Conservation (phyloP, 2,888 invertebrate species). For the Lordiphosa andalusiaca region DNA sequence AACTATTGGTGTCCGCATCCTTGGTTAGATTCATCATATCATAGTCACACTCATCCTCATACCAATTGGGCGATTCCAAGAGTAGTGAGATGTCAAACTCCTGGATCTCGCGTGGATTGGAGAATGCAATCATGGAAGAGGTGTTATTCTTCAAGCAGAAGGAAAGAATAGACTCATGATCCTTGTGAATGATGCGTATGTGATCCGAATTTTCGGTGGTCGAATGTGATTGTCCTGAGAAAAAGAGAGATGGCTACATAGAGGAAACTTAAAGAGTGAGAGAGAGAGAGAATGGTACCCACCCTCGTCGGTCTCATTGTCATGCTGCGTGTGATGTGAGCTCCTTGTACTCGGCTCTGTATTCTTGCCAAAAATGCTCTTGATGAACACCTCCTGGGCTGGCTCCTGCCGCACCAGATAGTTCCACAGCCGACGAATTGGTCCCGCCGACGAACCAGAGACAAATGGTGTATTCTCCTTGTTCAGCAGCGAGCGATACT, state of each 20-base stretch:
- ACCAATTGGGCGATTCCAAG: slow-evolving; percentile 94
- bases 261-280: not conserved
- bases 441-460: slow-evolving; percentile 86
- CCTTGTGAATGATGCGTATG: slow-evolving; percentile 98
- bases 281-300: slow-evolving; percentile 16
- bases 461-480: slow-evolving; percentile 97
- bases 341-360: slow-evolving; percentile 77
- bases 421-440: slow-evolving; percentile 92
- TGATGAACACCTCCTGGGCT: slow-evolving; percentile 96
- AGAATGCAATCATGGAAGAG: slow-evolving; percentile 91
- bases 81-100: slow-evolving; percentile 98
- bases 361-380: slow-evolving; percentile 94
- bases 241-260: not conserved
- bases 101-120: slow-evolving; percentile 97
- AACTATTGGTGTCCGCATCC: slow-evolving; percentile 84
- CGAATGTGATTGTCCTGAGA: slow-evolving; percentile 61
- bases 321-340: slow-evolving; percentile 54
- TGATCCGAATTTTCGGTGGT: slow-evolving; percentile 84
- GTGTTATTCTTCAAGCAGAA: slow-evolving; percentile 97
- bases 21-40: slow-evolving; percentile 92
- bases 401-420: slow-evolving; percentile 95
- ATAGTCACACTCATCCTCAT: slow-evolving; percentile 98
- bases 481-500: slow-evolving; percentile 94
- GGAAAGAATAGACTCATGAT: slow-evolving; percentile 98
- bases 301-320: slow-evolving; percentile 78